These are phyloP conservation scores for Hippocampus mohnikei DNA, from an alignment of 2,113 vertebrate species.

Conservation along the genomic window DNA sequence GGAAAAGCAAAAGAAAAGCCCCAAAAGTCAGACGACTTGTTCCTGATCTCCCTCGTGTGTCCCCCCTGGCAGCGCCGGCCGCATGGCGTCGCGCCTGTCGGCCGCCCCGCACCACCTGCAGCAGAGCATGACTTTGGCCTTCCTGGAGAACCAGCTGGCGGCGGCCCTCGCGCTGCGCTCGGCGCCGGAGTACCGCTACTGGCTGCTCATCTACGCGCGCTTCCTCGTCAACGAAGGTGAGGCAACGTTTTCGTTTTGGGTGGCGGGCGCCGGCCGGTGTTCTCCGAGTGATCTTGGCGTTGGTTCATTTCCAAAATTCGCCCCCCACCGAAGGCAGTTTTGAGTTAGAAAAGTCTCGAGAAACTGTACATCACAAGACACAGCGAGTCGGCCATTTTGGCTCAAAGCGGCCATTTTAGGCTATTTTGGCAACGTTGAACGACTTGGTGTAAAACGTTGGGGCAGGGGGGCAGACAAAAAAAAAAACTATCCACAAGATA, in stretches of 20 bases:
- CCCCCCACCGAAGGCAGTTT: too few relatives aligned
- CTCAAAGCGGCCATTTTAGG: too few relatives aligned
- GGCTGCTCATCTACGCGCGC: constrained; percentile 94
- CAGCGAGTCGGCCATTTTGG: not conserved
- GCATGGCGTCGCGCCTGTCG: constrained; percentile 88
- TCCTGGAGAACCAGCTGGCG: constrained; percentile 93
- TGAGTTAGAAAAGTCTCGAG: not conserved
- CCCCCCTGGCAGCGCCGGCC: constrained; percentile 65
- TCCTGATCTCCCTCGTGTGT: not conserved
- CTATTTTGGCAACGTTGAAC: too few relatives aligned
- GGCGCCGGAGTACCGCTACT: constrained; percentile 89
- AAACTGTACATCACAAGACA: not conserved
- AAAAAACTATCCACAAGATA: too few relatives aligned
- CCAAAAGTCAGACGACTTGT: too few relatives aligned
- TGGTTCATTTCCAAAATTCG: too few relatives aligned
- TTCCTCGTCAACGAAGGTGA: constrained; percentile 97
- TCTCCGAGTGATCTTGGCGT: not conserved
- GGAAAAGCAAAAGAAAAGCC: too few relatives aligned
- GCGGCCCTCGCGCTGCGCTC: constrained; percentile 85
- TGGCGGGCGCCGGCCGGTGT: not conserved
- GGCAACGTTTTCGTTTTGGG: not conserved
- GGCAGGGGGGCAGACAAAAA: too few relatives aligned
- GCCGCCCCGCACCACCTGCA: constrained; percentile 91
- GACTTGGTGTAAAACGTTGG: too few relatives aligned
- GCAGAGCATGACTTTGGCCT: constrained; percentile 89